Base-by-base conservation (phyloP, 2,113 vertebrate genomes). In the Tyrannus savana region DNA sequence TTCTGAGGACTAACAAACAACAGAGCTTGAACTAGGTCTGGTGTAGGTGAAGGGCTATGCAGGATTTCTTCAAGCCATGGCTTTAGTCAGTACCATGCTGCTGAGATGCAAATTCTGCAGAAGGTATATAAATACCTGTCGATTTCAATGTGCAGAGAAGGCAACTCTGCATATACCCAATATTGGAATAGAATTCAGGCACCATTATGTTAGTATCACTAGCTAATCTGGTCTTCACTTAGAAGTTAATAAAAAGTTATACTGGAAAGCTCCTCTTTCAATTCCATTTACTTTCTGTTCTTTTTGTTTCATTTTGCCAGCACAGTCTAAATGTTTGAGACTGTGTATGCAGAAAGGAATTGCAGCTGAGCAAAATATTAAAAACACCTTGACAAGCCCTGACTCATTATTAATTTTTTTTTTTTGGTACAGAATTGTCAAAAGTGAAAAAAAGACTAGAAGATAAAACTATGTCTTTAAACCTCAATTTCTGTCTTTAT, bases 251-350 rank as follows among this genome's bases (percentile, higher is more conserved):
- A 76, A 92, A 74, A 88, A 84, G 50, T 52, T 39, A 25, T 63
- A 50, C 62, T 90, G 73, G 39, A 84, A 95, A 87, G 18, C 30
- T 87, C 25, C 19, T 46, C 56, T 71, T 82, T 44, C 39, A 30
- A 67, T 72, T 78, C 42, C 30, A 15, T 13, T 59, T 58, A 49
- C 58, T 69, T 89, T 56, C 73, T 90, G 82, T 60, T 78, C 47
- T 87, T 93, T 82, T 71, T 67, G 19, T 30, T 78, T 95, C 49
- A 49, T 94, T 91, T 93, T 92, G 44, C 84, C 60, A 78, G 24
- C 37, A n/a, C 31, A 88, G 63, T 72, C 67, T 85, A 86, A 94
- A 87, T 74, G 53, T 90, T 94, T 91, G 73, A 90, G 56, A 74
- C 30, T 84, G 17, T 83, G 33, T 71, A 46, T 42, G 31, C 74